A percentile compares a stretch with the other conserved stretches of the same genome.
Evolutionary conservation across 2,888 invertebrate genomes (phyloP).

Genomic region (Perizoma flavofasciatum): DNA sequence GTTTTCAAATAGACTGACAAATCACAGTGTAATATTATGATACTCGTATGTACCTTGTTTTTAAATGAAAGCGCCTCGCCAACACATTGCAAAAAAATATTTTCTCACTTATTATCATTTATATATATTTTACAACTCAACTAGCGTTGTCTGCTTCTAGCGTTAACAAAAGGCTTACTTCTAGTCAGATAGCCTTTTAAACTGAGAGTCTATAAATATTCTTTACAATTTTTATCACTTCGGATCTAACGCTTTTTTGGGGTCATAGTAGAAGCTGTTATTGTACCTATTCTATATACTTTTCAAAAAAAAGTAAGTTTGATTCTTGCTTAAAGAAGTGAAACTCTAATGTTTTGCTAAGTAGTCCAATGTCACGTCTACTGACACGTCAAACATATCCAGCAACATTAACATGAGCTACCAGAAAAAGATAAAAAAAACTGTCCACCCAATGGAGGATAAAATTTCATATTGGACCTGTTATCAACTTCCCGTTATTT

Average conservation of each 20-base stretch:
- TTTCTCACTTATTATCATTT: conserved; percentile 21
- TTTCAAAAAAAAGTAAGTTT: background rate
- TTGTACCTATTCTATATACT: background rate
- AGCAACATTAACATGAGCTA: too few species aligned
- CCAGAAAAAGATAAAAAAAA: too few species aligned
- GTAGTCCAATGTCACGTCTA: too few species aligned
- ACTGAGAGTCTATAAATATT: conserved; percentile 8
- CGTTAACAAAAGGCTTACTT: background rate
- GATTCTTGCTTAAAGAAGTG: too few species aligned
- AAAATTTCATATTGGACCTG: too few species aligned
- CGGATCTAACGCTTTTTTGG: background rate
- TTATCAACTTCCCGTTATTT: too few species aligned
- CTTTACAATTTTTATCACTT: conserved; percentile 12
- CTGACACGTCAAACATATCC: too few species aligned
- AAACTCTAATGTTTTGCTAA: too few species aligned
- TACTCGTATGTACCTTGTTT: conserved; percentile 16
- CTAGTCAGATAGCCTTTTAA: conserved; percentile 2
- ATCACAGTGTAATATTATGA: too few species aligned
- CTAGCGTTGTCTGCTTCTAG: background rate
- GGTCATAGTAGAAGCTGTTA: conserved; percentile 9
- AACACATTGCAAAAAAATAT: conserved; percentile 14
- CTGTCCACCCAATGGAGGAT: too few species aligned
- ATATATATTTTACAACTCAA: conserved; percentile 17
- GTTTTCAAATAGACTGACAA: too few species aligned
- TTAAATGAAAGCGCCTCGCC: conserved; percentile 10